These are phyloP conservation scores for Aplocera efformata DNA, from an alignment of 2,888 invertebrate genomes.

Conservation along the genomic window DNA sequence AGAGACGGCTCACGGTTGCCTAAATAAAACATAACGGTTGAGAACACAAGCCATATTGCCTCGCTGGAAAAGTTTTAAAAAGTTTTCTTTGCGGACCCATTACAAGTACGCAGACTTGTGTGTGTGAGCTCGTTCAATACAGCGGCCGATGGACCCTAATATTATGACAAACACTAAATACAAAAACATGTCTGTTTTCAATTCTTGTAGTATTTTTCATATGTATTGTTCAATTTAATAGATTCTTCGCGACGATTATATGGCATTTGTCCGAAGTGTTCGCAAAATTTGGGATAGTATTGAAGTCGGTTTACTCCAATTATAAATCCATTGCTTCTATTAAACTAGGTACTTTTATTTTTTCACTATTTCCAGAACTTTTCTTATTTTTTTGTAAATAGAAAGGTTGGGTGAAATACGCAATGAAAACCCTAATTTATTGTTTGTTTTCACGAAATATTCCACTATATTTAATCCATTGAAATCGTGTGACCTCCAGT, in stretches of 20 bases:
- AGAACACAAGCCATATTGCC: constrained; percentile 81
- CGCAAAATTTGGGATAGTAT: no score
- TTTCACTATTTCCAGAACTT: no score
- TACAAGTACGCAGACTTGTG: constrained; percentile 70
- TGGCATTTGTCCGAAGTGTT: no score
- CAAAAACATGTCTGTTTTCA: no score
- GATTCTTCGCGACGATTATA: no score
- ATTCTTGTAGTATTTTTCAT: no score
- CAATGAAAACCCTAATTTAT: neutral
- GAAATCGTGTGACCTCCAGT: constrained; percentile 61
- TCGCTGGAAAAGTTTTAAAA: constrained; percentile 81
- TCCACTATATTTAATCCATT: constrained; percentile 30
- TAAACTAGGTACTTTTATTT: no score
- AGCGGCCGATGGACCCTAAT: constrained; percentile 61
- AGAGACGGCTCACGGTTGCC: constrained; percentile 65
- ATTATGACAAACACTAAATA: no score
- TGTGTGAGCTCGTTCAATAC: constrained; percentile 66
- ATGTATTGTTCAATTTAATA: no score
- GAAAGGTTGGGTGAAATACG: neutral
- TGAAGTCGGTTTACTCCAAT: no score
- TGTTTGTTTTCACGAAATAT: neutral
- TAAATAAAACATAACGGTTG: constrained; percentile 79
- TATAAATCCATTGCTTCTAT: no score
- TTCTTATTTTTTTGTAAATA: no score
- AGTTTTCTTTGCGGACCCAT: constrained; percentile 81